Conservation (phyloP, 2,797 vertebrate species). For the Malurus leucopterus region DNA sequence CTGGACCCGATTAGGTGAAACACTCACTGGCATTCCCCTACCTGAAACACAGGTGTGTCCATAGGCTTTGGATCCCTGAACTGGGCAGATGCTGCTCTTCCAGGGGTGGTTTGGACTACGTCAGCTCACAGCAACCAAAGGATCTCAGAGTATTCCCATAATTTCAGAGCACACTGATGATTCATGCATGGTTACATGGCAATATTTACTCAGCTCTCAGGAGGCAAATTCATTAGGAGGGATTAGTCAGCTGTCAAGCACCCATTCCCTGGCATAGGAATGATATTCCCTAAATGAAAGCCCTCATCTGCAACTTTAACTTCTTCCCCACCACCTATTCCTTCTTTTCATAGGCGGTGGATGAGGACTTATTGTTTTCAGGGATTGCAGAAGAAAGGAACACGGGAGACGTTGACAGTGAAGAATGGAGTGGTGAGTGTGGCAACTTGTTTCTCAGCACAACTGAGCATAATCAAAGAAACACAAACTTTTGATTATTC, state of each 20-base stretch:
- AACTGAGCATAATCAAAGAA: background rate
- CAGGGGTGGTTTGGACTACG: background rate
- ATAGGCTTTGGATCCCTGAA: background rate
- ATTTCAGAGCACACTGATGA: background rate
- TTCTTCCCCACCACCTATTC: background rate
- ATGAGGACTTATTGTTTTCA: background rate
- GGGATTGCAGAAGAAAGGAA: background rate
- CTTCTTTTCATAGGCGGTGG: background rate
- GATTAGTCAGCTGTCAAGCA: constrained; percentile 34
- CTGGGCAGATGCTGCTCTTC: background rate
- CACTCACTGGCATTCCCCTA: background rate
- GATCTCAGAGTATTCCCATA: background rate
- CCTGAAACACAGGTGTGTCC: background rate
- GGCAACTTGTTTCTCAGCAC: background rate
- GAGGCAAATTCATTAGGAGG: background rate
- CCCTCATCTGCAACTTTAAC: background rate
- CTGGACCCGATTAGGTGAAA: background rate
- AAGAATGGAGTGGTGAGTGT: background rate
- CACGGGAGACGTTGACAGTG: rapidly evolving
- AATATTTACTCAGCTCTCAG: constrained; percentile 47
- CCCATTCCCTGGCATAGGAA: background rate
- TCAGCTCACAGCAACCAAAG: background rate
- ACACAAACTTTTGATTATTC: background rate
- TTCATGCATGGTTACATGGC: constrained; percentile 17
- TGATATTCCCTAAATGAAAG: background rate